Conservation (phyloP, 2,888 invertebrate species). For the Clostera curtula region DNA sequence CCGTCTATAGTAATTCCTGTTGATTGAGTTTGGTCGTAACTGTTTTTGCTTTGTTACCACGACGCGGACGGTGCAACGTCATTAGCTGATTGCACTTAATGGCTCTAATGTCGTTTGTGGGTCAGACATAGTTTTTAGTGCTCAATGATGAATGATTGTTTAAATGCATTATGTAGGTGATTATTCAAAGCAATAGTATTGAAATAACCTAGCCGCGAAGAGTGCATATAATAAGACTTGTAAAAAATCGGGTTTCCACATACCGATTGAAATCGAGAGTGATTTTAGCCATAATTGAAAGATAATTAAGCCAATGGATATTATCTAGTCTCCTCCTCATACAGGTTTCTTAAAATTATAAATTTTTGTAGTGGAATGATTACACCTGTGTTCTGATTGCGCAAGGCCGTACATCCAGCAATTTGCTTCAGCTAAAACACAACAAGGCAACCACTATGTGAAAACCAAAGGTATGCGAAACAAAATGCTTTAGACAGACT, state of each 20-base stretch:
- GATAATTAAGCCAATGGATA: too few species aligned
- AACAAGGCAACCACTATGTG: constrained; percentile 13
- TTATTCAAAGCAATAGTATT: too few species aligned
- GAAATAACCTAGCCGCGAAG: too few species aligned
- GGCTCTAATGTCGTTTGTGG: constrained; percentile 5
- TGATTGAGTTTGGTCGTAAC: not conserved
- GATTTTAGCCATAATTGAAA: too few species aligned
- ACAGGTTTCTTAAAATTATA: too few species aligned
- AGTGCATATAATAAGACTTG: too few species aligned
- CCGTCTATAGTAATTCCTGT: not conserved
- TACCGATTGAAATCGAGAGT: too few species aligned
- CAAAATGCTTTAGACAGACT: constrained; percentile 24
- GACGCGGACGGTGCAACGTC: constrained; percentile 12
- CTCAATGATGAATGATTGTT: constrained; percentile 5
- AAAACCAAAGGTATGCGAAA: constrained; percentile 16
- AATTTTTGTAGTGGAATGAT: too few species aligned
- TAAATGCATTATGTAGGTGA: constrained; percentile 1
- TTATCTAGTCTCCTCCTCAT: too few species aligned
- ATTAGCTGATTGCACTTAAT: constrained; percentile 17
- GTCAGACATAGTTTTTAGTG: constrained; percentile 11
- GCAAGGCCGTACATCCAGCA: too few species aligned
- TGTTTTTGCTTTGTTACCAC: constrained; percentile 15
- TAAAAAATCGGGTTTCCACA: too few species aligned
- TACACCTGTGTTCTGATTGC: too few species aligned
- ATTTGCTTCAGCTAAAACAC: constrained; percentile 10